Evolutionary conservation across 2,888 invertebrate genomes (phyloP), one percentile per base, ranked within the genome.

Genomic region (Ornithoptera alexandrae): DNA sequence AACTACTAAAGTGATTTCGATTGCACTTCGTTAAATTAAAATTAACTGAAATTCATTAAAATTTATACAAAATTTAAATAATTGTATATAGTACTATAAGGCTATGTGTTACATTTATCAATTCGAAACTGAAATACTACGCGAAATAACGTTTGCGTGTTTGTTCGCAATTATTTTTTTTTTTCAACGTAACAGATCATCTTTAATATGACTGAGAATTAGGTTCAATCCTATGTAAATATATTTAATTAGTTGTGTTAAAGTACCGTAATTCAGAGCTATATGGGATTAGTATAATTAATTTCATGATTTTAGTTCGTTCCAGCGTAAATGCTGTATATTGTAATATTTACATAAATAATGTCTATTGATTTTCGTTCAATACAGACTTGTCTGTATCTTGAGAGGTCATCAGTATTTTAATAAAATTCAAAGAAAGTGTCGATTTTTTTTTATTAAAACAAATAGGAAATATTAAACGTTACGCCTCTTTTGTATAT

Each of bases 141-240:
- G 60, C 36, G 36, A 15, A 36, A 24, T 59, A 30, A 30, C 30
- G 2, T 17, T 36, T 60, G 24, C n/a, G 18, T 60, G 60, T 60
- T 60, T 10, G 18, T 65, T 39, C 57, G 39, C 42, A 64, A 36
- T 64, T 22, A 22, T 22, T 22, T 1, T 30, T 30, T 5, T 20
- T n/a, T 65, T 57, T 22, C 36, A 63, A 18, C 22, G 1, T 58
- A 65, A 65, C 62, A 66, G 59, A 75, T 72, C 72, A 81, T 84
- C 84, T 86, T 84, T 84, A 82, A 88, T 89, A 87, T 88, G 89
- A 90, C 90, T 91, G 90, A 90, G 88, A 90, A 88, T 90, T 85
- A 85, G 90, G 88, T 91, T 90, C 87, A 90, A 89, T 87, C 84
- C 80, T 83, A 75, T 90, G 89, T 90, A 90, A 86, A 90, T 88